Conservation (phyloP, 2,797 vertebrate species). For the Muscicapa comitata region DNA sequence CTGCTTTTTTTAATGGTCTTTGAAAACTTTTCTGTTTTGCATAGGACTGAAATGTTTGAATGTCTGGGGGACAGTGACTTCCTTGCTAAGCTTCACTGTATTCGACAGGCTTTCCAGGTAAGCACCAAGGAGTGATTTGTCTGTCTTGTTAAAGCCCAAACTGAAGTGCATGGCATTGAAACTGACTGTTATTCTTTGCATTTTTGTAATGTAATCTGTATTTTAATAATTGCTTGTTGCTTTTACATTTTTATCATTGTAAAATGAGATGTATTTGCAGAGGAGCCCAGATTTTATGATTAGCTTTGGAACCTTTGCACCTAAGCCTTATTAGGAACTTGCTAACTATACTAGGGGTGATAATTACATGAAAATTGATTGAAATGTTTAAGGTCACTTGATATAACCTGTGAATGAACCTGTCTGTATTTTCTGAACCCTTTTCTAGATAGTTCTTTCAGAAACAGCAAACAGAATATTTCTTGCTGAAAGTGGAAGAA, state of each 20-base stretch:
- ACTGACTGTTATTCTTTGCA: neutral
- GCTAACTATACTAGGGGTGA: neutral
- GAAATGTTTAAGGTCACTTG: neutral
- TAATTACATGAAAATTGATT: neutral
- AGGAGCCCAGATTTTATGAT: neutral
- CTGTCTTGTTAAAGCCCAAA: neutral
- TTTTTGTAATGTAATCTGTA: neutral
- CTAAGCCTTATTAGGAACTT: neutral
- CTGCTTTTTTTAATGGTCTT: neutral
- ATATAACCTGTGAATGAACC: neutral
- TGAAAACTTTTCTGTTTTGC: neutral
- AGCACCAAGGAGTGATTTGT: neutral
- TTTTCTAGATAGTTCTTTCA: constrained; percentile 85
- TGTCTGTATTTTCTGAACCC: neutral
- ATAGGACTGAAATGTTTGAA: constrained; percentile 91
- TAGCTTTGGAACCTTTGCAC: neutral
- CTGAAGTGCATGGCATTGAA: neutral
- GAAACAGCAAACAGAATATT: constrained; percentile 87
- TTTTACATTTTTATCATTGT: neutral
- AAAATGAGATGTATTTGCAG: neutral
- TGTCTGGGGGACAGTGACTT: constrained; percentile 93
- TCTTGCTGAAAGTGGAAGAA: constrained; percentile 91
- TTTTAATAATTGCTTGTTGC: neutral
- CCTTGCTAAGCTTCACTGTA: constrained; percentile 94
- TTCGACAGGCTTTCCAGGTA: constrained; percentile 96